These are phyloP conservation scores for Morinoia aosen DNA, from an alignment of 2,888 invertebrate species.

Conservation along the genomic window DNA sequence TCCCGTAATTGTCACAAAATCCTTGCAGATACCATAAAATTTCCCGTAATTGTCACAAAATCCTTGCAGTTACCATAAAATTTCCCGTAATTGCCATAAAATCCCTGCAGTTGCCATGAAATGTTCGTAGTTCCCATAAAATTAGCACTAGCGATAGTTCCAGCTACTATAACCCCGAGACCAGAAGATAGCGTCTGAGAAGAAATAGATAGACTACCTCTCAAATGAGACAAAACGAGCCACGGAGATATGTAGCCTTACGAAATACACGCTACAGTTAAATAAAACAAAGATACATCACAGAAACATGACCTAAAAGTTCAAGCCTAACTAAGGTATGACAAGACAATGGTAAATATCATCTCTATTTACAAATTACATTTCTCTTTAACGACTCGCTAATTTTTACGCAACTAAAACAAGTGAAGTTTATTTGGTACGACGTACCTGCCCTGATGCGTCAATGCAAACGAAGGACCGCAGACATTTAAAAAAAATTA, in stretches of 20 bases:
- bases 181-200: background rate
- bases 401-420: background rate
- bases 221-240: background rate
- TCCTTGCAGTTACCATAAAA: no score
- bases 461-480: background rate
- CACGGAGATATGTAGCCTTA: background rate
- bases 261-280: background rate
- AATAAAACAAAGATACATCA: background rate
- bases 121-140: background rate
- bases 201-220: background rate
- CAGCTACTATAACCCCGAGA: background rate
- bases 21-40: background rate
- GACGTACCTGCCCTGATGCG: background rate
- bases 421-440: background rate
- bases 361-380: background rate
- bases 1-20: no score
- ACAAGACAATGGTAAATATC: background rate
- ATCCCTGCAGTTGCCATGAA: background rate
- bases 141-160: background rate
- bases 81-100: no score
- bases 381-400: background rate
- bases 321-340: background rate
- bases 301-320: background rate
- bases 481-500: background rate
- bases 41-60: no score